Conservation (phyloP, 2,888 invertebrate species). For the Lysandra bellargus region DNA sequence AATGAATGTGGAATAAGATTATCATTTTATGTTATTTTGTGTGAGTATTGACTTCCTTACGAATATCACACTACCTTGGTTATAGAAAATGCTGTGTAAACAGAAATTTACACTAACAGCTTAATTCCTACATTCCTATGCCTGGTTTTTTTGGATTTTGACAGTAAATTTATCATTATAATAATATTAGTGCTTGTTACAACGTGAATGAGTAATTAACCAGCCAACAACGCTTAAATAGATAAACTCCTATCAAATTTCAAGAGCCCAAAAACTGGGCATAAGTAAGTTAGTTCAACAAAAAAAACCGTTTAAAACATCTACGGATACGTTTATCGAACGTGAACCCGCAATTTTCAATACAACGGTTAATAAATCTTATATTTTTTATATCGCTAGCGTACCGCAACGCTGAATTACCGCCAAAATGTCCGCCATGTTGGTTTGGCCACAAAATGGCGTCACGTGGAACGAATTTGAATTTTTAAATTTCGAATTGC, state of each 20-base stretch:
- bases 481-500: constrained; percentile 32
- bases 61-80: no score
- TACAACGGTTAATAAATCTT: constrained; percentile 15
- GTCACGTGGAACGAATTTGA: constrained; percentile 41
- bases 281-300: neutral
- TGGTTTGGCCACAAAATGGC: constrained; percentile 62
- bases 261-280: neutral
- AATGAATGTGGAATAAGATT: neutral
- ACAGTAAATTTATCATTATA: no score
- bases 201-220: no score
- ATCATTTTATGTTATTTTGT: no score
- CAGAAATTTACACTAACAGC: no score
- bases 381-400: constrained; percentile 31
- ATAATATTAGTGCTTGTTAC: no score
- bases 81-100: no score
- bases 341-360: constrained; percentile 7
- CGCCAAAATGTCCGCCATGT: constrained; percentile 55
- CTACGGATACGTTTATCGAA: neutral
- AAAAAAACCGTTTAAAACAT: neutral
- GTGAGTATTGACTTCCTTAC: no score
- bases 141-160: no score
- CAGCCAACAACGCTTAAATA: no score
- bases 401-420: constrained; percentile 45
- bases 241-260: neutral
- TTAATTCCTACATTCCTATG: no score